Evolutionary conservation across 2,797 vertebrate genomes (phyloP), one percentile per base, ranked within the genome.

Genomic region (Pseudomugil tenellus): DNA sequence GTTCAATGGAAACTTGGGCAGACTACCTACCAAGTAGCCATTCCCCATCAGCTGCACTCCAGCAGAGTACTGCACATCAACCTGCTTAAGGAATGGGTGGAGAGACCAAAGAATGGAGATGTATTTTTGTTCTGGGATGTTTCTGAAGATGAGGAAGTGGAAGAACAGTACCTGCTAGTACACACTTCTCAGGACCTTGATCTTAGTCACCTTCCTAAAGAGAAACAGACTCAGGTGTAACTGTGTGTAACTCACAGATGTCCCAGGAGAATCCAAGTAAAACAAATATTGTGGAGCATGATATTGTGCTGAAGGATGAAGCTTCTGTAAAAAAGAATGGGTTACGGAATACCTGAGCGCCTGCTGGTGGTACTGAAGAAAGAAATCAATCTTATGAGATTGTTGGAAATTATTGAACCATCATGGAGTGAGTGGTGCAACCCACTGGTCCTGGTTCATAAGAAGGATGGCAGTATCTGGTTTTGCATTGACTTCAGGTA

Each of bases 391-490:
- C 28, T 46, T 2, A 77, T 81, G 72, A 10, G 57, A 32, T 58
- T 57, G 4, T 12, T 74, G 5, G 67, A 52, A 8, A 61, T 79
- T 2, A 69, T 70, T 31, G 21, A 74, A n/a, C 10, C 35, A 4
- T 84, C 72, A 1, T 32, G 13, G 0, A 76, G 75, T 28, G 25
- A 76, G n/a, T 74, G 75, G 41, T 49, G 58, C 29, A 26, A 49
- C 21, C 76, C 67, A 2, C 14, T 81, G 1, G 57, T 76, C 1
- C 34, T 84, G 10, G 57, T 83, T 0, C 61, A 48, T 0, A 77
- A 80, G 37, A 79, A 71, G 9, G 39, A 72, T 51, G 41, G 51
- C 7, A 60, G 28, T 0, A 61, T 67, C 0, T 6, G 28, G 1
- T 74, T 75, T 26, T 62, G 49, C 3, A 60, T 68, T 3, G 21